phyloP scores from a whole-genome alignment of 2,113 vertebrate species.

The Syngnathus scovelli region DNA sequence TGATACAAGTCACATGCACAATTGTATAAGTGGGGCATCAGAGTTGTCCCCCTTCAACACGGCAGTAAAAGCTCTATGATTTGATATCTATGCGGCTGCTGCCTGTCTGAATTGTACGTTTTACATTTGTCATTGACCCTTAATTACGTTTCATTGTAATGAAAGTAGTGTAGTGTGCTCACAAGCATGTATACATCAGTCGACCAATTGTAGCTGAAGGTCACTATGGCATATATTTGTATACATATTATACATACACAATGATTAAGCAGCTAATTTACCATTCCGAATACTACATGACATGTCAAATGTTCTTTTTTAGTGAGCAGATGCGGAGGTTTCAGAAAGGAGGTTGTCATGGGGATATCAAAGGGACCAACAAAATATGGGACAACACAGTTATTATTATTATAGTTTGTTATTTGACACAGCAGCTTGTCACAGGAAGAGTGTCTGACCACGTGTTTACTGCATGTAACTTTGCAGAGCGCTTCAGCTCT shows the following conservation, averaged over 20 bases:
- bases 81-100: no score
- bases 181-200: no score
- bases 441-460: slow-evolving; percentile 2
- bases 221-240: slow-evolving; percentile 24
- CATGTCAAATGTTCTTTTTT: background rate
- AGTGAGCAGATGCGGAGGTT: slow-evolving; percentile 5
- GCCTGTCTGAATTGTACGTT: background rate
- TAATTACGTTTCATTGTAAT: background rate
- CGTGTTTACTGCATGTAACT: background rate
- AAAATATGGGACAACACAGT: slow-evolving; percentile 9
- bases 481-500: slow-evolving; percentile 8
- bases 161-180: background rate
- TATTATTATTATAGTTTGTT: slow-evolving; percentile 24
- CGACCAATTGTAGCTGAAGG: slow-evolving; percentile 36
- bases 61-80: no score
- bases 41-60: no score
- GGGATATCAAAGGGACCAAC: slow-evolving; percentile 24
- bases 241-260: slow-evolving; percentile 7
- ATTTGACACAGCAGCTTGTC: slow-evolving; percentile 18
- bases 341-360: background rate
- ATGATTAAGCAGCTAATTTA: slow-evolving; percentile 12
- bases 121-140: background rate
- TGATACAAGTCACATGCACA: no score
- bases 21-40: no score
- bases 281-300: no score